Conservation (phyloP, 2,888 invertebrate species). For the Morpho deidamia region DNA sequence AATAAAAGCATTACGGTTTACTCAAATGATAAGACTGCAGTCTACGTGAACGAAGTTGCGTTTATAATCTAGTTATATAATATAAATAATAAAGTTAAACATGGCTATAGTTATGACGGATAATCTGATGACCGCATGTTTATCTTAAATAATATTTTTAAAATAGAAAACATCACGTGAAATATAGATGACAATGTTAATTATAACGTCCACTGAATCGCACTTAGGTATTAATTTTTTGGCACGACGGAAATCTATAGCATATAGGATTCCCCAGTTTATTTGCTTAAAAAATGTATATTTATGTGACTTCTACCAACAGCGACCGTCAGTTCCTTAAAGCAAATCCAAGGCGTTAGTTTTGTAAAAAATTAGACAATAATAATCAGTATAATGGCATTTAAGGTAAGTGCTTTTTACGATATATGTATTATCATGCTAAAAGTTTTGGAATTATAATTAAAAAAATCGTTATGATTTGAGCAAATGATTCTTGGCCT, state of each 20-base stretch:
- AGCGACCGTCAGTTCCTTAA: background rate
- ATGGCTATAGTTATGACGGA: too few species aligned
- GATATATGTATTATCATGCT: too few species aligned
- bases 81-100: too few species aligned
- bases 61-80: too few species aligned
- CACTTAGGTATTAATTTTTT: slow-evolving; percentile 3
- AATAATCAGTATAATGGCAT: background rate
- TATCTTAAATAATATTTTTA: background rate
- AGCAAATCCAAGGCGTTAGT: background rate
- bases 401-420: slow-evolving; percentile 1
- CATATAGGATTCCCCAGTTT: background rate
- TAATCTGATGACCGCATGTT: too few species aligned
- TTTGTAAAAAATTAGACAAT: background rate
- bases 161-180: background rate
- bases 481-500: too few species aligned
- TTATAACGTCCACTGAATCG: background rate
- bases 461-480: too few species aligned
- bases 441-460: too few species aligned
- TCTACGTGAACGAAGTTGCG: too few species aligned
- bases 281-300: background rate
- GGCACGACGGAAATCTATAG: background rate
- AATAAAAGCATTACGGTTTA: too few species aligned
- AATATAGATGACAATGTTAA: background rate
- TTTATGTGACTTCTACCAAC: background rate
- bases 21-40: too few species aligned